Evolutionary conservation across 2,888 invertebrate genomes (phyloP), one percentile per base, ranked within the genome.

Genomic region (Pandemis heparana): DNA sequence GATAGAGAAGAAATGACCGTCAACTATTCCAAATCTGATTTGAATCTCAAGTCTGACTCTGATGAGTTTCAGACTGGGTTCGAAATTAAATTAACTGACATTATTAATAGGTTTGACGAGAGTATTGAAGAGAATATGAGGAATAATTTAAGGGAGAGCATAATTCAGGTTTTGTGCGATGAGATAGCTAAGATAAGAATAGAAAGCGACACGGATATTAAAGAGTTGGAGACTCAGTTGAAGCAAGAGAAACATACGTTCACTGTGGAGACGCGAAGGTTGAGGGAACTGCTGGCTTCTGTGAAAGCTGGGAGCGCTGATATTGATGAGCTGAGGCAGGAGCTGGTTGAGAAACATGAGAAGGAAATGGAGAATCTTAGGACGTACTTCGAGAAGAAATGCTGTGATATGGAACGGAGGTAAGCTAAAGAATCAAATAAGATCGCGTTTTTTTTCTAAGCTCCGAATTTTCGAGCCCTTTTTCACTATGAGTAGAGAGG

Each of bases 311-410:
- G 95, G 1, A 94, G 95, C 71, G 92, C 91, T 0, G 95, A 95
- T 74, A 87, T 96, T 23, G 91, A 95, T 12, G 92, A 94, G 16
- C 79, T 96, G 60, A 91, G 95, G 70, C 87, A 92, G 41, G 97
- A 97, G 81, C 87, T 97, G 41, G 96, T 96, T 70, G 83, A 89
- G 5, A 96, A 96, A 81, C 97, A 97, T 88, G 94, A 96, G 48
- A 96, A 95, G 77, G 97, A 97, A 86, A 96, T 97, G 96, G 97
- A 97, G 85, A 96, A 97, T 83, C 86, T 97, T 70, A 94, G 97
- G 62, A 96, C 95, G 10, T 97, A 97, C 82, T 97, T 97, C 83
- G 97, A 97, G 83, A 95, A 96, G 82, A 97, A 97, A 84, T 97
- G 97, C 84, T 95, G 96, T 0, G 97, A 97, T 81, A 95, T 97